Conservation (phyloP, 1,140 invertebrate genomes). For the Glomeris maerens region DNA sequence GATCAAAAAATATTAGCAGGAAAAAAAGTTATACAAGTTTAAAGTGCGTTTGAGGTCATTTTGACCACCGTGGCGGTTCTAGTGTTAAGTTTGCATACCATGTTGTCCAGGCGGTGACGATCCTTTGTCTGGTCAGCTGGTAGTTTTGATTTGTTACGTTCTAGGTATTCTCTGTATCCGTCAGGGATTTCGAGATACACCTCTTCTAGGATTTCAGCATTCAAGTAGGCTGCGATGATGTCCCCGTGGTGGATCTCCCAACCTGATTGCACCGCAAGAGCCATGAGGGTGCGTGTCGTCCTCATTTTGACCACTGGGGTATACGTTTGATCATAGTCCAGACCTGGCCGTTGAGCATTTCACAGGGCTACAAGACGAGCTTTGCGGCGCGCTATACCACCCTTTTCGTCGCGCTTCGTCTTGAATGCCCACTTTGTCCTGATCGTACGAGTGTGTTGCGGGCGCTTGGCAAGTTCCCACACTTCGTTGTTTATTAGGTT, state of each 20-base stretch:
- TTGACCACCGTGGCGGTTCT: too few relatives aligned
- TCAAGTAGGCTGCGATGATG: conserved; percentile 26
- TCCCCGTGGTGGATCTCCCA: conserved; percentile 24
- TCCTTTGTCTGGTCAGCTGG: too few relatives aligned
- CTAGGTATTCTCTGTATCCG: conserved; percentile 18
- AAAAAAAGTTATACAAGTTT: too few relatives aligned
- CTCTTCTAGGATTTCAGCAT: conserved; percentile 27
- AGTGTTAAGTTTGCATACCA: too few relatives aligned
- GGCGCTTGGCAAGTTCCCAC: conserved; percentile 25
- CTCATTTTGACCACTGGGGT: conserved; percentile 24
- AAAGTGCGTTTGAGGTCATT: too few relatives aligned
- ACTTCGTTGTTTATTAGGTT: conserved; percentile 27
- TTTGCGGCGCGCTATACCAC: conserved; percentile 26
- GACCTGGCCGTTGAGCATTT: conserved; percentile 25
- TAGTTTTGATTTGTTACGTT: too few relatives aligned
- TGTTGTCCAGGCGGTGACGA: too few relatives aligned
- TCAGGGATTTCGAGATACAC: conserved; percentile 29
- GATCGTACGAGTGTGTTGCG: conserved; percentile 17
- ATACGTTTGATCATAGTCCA: conserved; percentile 30
- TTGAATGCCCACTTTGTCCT: conserved; percentile 28
- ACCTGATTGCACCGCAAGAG: conserved; percentile 20
- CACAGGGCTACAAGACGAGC: conserved; percentile 29
- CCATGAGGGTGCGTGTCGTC: conserved; percentile 24
- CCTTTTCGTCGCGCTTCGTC: conserved; percentile 22
- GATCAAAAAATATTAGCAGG: too few relatives aligned